phyloP scores from a whole-genome alignment of 2,888 invertebrate species.

The Dolichomitus sp. region DNA sequence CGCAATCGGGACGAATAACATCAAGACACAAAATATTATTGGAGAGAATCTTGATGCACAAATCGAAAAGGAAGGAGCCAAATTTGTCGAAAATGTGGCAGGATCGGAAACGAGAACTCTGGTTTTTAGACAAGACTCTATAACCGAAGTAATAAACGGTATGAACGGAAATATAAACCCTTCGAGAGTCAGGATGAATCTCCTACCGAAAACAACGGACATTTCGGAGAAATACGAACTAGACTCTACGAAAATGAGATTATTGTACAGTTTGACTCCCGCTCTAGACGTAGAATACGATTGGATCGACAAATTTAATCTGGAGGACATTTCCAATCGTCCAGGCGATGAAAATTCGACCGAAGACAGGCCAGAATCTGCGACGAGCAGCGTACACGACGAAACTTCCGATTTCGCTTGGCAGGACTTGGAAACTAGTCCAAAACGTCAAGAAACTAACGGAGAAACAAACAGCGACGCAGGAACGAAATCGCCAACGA shows the following conservation, averaged over 20 bases:
- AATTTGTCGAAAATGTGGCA: background rate
- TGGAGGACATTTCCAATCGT: background rate
- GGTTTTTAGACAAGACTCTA: constrained; percentile 71
- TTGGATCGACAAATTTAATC: constrained; percentile 31
- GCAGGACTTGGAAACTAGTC: constrained; percentile 57
- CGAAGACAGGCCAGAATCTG: background rate
- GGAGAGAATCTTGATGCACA: background rate
- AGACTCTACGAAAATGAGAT: constrained; percentile 76
- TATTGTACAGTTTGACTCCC: constrained; percentile 81
- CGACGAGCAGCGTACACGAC: constrained; percentile 37
- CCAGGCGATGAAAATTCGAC: constrained; percentile 26
- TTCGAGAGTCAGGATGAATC: constrained; percentile 67
- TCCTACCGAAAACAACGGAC: constrained; percentile 72
- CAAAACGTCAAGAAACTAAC: constrained; percentile 11
- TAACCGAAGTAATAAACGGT: constrained; percentile 76
- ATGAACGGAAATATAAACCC: constrained; percentile 75
- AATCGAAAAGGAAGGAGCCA: background rate
- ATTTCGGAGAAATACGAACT: constrained; percentile 79
- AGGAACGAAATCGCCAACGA: background rate
- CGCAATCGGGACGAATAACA: background rate
- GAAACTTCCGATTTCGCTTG: constrained; percentile 62
- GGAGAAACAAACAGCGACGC: background rate
- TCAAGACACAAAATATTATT: background rate
- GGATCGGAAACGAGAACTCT: constrained; percentile 24
- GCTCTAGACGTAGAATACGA: constrained; percentile 59